Evolutionary conservation across 2,888 invertebrate species (phyloP).

Genomic region (Leucophenga maculata): DNA sequence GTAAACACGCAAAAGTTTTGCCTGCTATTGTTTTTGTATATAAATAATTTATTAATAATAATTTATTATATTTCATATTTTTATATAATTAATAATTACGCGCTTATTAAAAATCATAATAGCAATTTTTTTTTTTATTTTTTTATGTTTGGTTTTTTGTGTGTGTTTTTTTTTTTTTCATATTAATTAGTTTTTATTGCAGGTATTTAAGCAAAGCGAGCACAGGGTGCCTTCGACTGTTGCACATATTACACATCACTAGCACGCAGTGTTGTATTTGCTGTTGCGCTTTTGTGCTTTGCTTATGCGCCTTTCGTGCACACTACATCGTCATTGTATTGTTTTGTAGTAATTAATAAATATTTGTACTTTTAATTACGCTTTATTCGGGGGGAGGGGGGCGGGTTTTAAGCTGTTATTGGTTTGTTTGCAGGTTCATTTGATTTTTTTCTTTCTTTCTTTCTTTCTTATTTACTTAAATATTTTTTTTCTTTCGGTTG

Average conservation of each 20-base stretch:
- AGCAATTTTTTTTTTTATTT: conserved; percentile 30
- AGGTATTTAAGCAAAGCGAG: too few species aligned
- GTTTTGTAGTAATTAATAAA: conserved; percentile 39
- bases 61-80: conserved; percentile 24
- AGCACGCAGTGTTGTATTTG: too few species aligned
- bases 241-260: too few species aligned
- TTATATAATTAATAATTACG: conserved; percentile 24
- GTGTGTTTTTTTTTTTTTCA: conserved; percentile 20
- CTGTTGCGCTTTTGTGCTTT: too few species aligned
- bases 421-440: not conserved
- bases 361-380: conserved; percentile 69
- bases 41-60: conserved; percentile 2
- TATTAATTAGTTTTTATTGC: too few species aligned
- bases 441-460: not conserved
- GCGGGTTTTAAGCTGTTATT: conserved; percentile 46
- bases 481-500: conserved; percentile 19
- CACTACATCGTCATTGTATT: too few species aligned
- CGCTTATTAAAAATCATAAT: conserved; percentile 26
- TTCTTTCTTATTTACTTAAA: conserved; percentile 33
- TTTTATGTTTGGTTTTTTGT: conserved; percentile 15
- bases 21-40: not conserved
- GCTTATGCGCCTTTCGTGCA: too few species aligned
- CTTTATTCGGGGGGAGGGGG: conserved; percentile 59
- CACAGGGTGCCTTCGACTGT: too few species aligned
- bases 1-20: not conserved